Base-by-base conservation (phyloP, 53 echinoderm and acorn worm species). In the Paelopatides confundens region DNA sequence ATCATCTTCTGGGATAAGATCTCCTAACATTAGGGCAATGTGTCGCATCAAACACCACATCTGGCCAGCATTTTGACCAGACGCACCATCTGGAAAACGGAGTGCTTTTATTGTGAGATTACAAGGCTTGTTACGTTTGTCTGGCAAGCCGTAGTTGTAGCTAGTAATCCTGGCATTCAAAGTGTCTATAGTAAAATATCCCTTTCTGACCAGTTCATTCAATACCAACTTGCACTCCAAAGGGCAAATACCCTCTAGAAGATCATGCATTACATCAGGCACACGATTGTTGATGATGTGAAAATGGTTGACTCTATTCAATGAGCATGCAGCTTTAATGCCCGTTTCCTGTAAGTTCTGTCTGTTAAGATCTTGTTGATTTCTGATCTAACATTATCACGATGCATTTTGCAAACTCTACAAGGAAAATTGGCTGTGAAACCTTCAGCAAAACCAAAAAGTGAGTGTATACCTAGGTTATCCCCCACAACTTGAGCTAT, bases 21-120 rank as follows among this genome's bases (percentile, higher is more conserved):
- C 86, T 5, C 89, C 92, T 13, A 92, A 2, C 77, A 92, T 85
- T 26, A 91, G 34, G n/a, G 84, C 12, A 12, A 88, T 48, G 37
- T 91, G 88, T 15, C 85, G 69, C 43, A 91, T 91, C 5, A 88
- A 12, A 33, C 92, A 83, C 92, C 92, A 88, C 87, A 87, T 91
- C 31, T 91, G 92, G 8, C 36, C 85, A 54, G 85, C 85, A 43
- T 90, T 85, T 63, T 86, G 90, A 3, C 65, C 85, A 62, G 90
- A 53, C 36, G 85, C 48, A 32, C 74, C 87, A 71, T 91, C 91
- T 30, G 88, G 87, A 63, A 87, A 31, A 3, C 52, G 0, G 18
- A 82, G 84, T 29, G 23, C 37, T 34, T 37, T 62, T 4, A 35
- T 38, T 3, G 63, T 38, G 63, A 91, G 46, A 14, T 84, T 33